phyloP scores from a whole-genome alignment of 1,140 invertebrate genomes.

The Ditylenchus dipsaci region DNA sequence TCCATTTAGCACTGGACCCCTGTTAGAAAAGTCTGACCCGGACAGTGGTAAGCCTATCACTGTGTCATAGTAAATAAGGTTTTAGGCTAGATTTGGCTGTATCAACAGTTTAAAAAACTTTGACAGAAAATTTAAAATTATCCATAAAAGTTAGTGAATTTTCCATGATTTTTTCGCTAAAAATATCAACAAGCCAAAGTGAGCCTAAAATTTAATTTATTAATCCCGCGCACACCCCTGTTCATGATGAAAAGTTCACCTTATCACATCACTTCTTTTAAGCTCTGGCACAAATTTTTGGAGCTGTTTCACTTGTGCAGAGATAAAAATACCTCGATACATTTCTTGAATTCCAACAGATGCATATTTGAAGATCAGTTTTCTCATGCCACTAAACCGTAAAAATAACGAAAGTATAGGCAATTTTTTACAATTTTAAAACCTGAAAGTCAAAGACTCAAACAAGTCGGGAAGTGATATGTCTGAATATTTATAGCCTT shows the following conservation, averaged over 20 bases:
- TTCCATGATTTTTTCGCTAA: too few species aligned
- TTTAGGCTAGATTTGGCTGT: too few species aligned
- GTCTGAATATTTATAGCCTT: constrained; percentile 86
- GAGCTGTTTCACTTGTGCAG: constrained; percentile 74
- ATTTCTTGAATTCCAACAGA: constrained; percentile 77
- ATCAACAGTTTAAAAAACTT: too few species aligned
- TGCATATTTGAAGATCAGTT: constrained; percentile 75
- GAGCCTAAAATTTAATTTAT: too few species aligned
- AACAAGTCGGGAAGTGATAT: constrained; percentile 74
- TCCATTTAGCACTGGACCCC: too few species aligned
- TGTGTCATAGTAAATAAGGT: too few species aligned
- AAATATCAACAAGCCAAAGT: too few species aligned
- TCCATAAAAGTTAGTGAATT: background rate
- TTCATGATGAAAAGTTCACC: constrained; percentile 46
- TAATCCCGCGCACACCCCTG: too few species aligned
- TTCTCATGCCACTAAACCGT: constrained; percentile 74
- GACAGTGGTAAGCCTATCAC: too few species aligned
- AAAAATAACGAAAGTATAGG: background rate
- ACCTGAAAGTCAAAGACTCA: constrained; percentile 69
- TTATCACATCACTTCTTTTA: constrained; percentile 68
- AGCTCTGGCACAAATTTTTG: constrained; percentile 80
- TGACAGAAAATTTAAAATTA: too few species aligned
- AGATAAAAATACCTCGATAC: constrained; percentile 72
- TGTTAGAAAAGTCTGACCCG: background rate
- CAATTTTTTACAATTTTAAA: background rate